Conservation (phyloP, 2,797 vertebrate genomes). For the Myotis planiceps region DNA sequence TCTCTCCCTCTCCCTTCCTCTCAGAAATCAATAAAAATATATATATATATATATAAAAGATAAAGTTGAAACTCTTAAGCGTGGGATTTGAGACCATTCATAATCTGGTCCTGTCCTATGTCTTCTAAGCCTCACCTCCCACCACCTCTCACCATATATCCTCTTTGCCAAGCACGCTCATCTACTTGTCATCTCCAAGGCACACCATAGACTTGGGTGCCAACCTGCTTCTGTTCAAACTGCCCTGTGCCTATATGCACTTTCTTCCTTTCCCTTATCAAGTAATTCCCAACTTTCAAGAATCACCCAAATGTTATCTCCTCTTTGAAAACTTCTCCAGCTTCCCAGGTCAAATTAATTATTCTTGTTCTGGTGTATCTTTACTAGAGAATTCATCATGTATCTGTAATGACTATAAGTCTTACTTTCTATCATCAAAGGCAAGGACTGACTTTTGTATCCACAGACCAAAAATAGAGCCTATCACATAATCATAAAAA, state of each 20-base stretch:
- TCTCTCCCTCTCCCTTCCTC: neutral
- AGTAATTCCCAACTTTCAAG: neutral
- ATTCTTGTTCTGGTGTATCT: neutral
- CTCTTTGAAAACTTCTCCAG: constrained; percentile 7
- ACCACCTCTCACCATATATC: neutral
- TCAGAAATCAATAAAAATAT: no score
- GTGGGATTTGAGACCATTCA: neutral
- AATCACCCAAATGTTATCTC: neutral
- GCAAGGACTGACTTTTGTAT: neutral
- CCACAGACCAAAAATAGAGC: neutral
- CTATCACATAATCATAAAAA: neutral
- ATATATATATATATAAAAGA: neutral
- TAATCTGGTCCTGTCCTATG: neutral
- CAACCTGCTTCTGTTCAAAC: neutral
- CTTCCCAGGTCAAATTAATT: neutral
- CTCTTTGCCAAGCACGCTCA: neutral
- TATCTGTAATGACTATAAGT: neutral
- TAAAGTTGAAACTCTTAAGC: neutral
- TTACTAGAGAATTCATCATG: neutral
- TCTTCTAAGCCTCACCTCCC: neutral
- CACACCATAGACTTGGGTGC: neutral
- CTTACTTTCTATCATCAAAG: constrained; percentile 18
- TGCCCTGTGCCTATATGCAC: neutral
- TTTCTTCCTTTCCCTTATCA: neutral
- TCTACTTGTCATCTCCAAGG: neutral